A percentile compares a stretch with the other conserved stretches of the same genome.
Conservation (phyloP, 2,113 vertebrate species). For the cattle (Bos taurus) region ARS-UCD2.0 NC_037338.1:86772001-86772500, state of each 20-base stretch:
- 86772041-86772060: background rate
- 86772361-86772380: background rate
- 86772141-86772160: background rate
- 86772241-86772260: background rate
- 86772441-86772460: background rate
- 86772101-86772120: fast-evolving
- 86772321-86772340: background rate
- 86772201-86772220: background rate
- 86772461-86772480: background rate
- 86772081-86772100: background rate
- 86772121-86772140: too few relatives aligned
- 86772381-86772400: background rate
- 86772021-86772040: background rate
- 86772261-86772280: background rate
- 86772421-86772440: background rate
- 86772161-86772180: background rate
- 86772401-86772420: background rate
- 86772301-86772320: background rate
- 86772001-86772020: background rate
- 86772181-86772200: background rate
- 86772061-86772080: background rate
- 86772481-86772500: background rate
- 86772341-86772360: background rate
- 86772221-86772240: background rate
- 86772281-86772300: background rate